These are phyloP conservation scores for Styela clava DNA, from an alignment of 23 tunicate genomes.

Conservation along the genomic window DNA sequence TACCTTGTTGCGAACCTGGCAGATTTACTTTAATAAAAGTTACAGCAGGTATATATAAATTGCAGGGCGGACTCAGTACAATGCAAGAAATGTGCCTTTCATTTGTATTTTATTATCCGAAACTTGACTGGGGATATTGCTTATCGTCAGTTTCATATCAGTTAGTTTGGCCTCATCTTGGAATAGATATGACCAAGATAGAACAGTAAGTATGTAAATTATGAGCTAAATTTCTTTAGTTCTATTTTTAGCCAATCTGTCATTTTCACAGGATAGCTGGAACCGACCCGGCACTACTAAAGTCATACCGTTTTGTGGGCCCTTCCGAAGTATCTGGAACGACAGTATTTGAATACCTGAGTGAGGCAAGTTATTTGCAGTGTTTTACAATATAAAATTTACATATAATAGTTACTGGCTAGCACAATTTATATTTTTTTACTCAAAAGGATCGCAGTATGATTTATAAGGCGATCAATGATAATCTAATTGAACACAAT, in stretches of 20 bases:
- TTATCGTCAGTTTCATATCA: background rate
- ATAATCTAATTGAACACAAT: no score
- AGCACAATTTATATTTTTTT: no score
- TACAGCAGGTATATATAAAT: background rate
- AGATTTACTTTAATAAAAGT: background rate
- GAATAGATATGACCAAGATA: slow-evolving; percentile 6
- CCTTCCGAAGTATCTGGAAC: slow-evolving; percentile 12
- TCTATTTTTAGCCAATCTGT: no score
- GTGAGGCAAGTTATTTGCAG: no score
- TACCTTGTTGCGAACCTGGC: no score
- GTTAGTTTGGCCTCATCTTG: slow-evolving; percentile 17
- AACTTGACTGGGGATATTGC: slow-evolving; percentile 19
- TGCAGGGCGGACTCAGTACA: slow-evolving; percentile 50
- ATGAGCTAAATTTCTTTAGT: no score
- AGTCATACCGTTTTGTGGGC: slow-evolving; percentile 7
- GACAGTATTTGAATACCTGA: slow-evolving; percentile 23
- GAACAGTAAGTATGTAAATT: no score
- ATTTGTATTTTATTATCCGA: slow-evolving; percentile 53
- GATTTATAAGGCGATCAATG: no score
- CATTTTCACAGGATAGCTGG: no score
- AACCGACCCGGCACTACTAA: background rate
- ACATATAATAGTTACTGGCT: no score
- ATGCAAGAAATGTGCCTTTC: slow-evolving; percentile 48
- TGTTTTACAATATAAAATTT: no score
- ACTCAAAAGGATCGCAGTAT: no score